phyloP scores from a whole-genome alignment of 1,140 invertebrate species.

The Cydia strobilella region DNA sequence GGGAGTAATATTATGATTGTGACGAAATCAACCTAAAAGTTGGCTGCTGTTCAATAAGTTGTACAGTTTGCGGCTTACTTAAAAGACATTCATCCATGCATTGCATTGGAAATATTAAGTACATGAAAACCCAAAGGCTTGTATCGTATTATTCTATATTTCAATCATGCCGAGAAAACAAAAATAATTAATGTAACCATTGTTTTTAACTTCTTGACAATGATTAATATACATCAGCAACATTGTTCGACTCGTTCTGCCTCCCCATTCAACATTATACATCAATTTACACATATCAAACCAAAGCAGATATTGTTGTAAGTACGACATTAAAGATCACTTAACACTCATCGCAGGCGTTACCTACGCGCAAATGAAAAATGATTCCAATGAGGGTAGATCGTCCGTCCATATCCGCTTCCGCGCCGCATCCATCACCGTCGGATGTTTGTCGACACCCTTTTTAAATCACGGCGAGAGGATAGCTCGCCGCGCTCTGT shows the following conservation, averaged over 20 bases:
- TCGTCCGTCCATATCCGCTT: conserved; percentile 51
- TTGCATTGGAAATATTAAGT: conserved; percentile 6
- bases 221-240: neutral
- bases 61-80: neutral
- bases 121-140: neutral
- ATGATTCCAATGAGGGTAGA: conserved; percentile 52
- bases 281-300: neutral
- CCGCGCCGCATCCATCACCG: conserved; percentile 51
- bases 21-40: conserved; percentile 3
- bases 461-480: conserved; percentile 48
- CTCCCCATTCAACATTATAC: neutral
- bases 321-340: conserved; percentile 33
- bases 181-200: too few relatives aligned
- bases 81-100: neutral
- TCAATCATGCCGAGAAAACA: too few relatives aligned
- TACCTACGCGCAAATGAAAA: conserved; percentile 45
- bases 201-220: too few relatives aligned
- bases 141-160: too few relatives aligned
- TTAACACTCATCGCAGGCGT: conserved; percentile 23
- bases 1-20: neutral
- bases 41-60: conserved; percentile 13
- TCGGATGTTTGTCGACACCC: conserved; percentile 51
- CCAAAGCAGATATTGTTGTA: conserved; percentile 12
- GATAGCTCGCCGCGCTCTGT: conserved; percentile 12
- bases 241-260: neutral